Conservation (phyloP, 2,888 invertebrate species). For the Rhimphoctona megacephalus region DNA sequence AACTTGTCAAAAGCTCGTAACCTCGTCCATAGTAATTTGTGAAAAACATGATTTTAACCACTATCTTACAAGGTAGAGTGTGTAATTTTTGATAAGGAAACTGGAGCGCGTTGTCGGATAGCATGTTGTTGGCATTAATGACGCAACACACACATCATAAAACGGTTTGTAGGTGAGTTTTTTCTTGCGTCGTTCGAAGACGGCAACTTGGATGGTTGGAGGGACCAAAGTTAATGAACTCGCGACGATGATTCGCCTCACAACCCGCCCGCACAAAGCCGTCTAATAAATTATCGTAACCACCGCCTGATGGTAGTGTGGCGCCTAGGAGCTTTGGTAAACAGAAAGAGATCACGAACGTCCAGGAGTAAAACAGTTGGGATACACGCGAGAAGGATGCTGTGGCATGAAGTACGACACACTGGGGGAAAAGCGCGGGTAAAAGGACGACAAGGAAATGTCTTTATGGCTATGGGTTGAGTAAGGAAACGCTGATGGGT, state of each 20-base stretch:
- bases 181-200: conserved; percentile 20
- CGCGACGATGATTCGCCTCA: conserved; percentile 40
- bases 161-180: conserved; percentile 29
- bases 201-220: neutral
- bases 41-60: neutral
- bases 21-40: neutral
- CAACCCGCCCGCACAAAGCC: conserved; percentile 38
- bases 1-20: neutral
- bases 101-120: conserved; percentile 10
- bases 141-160: conserved; percentile 53
- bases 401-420: conserved; percentile 30
- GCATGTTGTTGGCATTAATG: conserved; percentile 10
- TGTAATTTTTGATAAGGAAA: conserved; percentile 17
- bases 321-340: conserved; percentile 59
- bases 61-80: neutral
- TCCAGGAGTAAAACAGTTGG: conserved; percentile 16
- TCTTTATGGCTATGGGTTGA: conserved; percentile 56
- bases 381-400: conserved; percentile 3
- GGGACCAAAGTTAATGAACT: conserved; percentile 54
- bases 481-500: conserved; percentile 39
- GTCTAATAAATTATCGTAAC: conserved; percentile 67
- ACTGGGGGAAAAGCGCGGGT: conserved; percentile 17
- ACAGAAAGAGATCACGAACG: conserved; percentile 31
- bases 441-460: conserved; percentile 46
- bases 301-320: conserved; percentile 55